phyloP scores from a whole-genome alignment of 1,140 invertebrate genomes.

The Homalodisca vitripennis region DNA sequence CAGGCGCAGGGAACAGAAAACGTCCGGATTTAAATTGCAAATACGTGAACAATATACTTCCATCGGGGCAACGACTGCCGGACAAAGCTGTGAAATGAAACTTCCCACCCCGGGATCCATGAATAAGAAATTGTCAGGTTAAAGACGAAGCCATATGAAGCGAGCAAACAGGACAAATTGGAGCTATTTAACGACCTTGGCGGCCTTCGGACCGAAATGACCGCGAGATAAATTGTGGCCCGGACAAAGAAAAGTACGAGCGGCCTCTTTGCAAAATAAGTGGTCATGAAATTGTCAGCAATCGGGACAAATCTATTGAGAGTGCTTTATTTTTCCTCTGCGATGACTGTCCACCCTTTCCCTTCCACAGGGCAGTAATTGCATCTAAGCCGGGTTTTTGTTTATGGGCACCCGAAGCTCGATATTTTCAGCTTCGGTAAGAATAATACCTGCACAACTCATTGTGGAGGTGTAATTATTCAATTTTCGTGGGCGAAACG shows the following conservation, averaged over 20 bases:
- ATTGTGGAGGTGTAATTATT: too few relatives aligned
- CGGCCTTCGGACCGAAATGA: neutral
- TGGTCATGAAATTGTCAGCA: neutral
- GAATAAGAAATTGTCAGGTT: slow-evolving; percentile 11
- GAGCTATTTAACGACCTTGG: slow-evolving; percentile 17
- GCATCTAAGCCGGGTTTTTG: too few relatives aligned
- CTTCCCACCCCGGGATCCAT: neutral
- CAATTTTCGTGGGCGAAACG: too few relatives aligned
- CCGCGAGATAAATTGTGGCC: neutral
- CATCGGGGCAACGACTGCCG: neutral
- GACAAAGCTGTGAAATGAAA: neutral
- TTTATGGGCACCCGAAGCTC: too few relatives aligned
- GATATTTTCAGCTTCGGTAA: too few relatives aligned
- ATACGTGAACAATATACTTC: neutral
- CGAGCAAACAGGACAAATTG: slow-evolving; percentile 9
- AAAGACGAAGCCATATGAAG: too few relatives aligned
- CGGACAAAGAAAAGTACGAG: slow-evolving; percentile 1
- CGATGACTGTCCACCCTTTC: neutral
- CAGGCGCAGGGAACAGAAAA: too few relatives aligned
- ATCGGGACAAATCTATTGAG: neutral
- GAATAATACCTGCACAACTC: too few relatives aligned
- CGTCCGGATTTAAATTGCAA: neutral
- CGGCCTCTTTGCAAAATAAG: neutral
- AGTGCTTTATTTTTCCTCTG: neutral
- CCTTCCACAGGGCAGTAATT: too few relatives aligned